phyloP scores from a whole-genome alignment of 2,113 vertebrate genomes.

The Tor tambroides region DNA sequence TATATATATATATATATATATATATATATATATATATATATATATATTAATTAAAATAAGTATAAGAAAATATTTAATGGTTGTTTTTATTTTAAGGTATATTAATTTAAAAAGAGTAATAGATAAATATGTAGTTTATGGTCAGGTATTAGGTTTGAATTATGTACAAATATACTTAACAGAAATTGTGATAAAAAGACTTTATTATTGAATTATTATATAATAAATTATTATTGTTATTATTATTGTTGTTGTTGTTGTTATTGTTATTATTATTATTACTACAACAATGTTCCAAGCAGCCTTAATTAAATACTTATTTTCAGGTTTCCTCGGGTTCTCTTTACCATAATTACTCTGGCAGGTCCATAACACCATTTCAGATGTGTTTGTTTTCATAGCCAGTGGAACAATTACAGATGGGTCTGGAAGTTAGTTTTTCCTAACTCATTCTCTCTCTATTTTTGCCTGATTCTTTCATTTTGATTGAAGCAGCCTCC shows the following conservation, averaged over 20 bases:
- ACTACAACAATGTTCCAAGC: neutral
- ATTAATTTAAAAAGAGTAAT: too few relatives aligned
- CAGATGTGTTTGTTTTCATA: conserved; percentile 55
- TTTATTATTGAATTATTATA: too few relatives aligned
- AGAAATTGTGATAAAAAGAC: neutral
- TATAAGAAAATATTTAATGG: too few relatives aligned
- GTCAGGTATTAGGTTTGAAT: too few relatives aligned
- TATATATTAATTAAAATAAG: too few relatives aligned
- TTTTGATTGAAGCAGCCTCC: conserved; percentile 23
- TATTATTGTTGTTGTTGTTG: too few relatives aligned
- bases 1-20: too few relatives aligned
- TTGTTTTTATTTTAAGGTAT: too few relatives aligned
- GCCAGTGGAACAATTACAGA: conserved; percentile 49
- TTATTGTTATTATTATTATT: neutral
- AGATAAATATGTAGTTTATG: too few relatives aligned
- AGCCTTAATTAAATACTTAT: neutral
- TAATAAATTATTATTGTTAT: too few relatives aligned
- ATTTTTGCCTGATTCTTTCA: conserved; percentile 5
- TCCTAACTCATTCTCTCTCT: conserved; percentile 1
- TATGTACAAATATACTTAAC: too few relatives aligned
- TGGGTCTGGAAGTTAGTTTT: conserved; percentile 37
- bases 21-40: too few relatives aligned
- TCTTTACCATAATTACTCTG: conserved; percentile 38
- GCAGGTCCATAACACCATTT: conserved; percentile 34
- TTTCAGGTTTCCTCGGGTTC: conserved; percentile 10